A percentile compares a stretch with the other conserved stretches of the same genome.
phyloP scores from a whole-genome alignment of 2,113 vertebrate genomes.

The Plectropomus leopardus region DNA sequence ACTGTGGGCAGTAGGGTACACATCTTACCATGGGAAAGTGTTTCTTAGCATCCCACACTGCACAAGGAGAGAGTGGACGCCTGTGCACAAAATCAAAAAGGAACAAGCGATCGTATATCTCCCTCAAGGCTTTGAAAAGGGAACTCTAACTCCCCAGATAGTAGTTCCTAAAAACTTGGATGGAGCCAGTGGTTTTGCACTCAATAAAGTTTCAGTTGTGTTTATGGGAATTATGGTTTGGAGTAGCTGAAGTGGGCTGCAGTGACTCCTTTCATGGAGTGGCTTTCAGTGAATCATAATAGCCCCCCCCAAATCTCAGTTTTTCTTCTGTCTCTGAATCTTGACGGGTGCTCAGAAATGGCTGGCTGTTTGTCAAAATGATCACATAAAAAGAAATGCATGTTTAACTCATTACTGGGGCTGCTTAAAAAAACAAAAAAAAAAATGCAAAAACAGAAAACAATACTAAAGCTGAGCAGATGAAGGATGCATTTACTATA shows the following conservation, averaged over 20 bases:
- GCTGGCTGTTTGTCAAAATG: conserved; percentile 39
- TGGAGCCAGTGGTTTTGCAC: conserved; percentile 80
- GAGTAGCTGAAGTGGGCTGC: conserved; percentile 67
- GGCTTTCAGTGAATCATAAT: conserved; percentile 58
- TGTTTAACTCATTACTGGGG: conserved; percentile 21
- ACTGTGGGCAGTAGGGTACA: conserved; percentile 60
- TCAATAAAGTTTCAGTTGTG: conserved; percentile 79
- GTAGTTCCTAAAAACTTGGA: conserved; percentile 66
- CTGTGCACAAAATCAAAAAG: conserved; percentile 50
- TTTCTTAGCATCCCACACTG: conserved; percentile 67
- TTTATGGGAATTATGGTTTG: conserved; percentile 75
- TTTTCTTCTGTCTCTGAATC: conserved; percentile 35
- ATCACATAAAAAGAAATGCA: conserved; percentile 37
- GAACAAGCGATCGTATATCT: conserved; percentile 59
- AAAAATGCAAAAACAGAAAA: conserved; percentile 3
- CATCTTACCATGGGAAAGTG: conserved; percentile 74
- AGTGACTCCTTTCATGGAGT: conserved; percentile 58
- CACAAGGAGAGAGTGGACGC: conserved; percentile 53
- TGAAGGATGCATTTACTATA: not conserved
- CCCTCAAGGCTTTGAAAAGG: conserved; percentile 64
- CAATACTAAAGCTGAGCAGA: not conserved
- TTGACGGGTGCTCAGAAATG: conserved; percentile 27
- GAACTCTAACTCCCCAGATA: conserved; percentile 63
- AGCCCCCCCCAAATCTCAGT: conserved; percentile 16
- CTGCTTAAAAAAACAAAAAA: conserved; percentile 14